Evolutionary conservation across 1,140 invertebrate species (phyloP).

Genomic region (Meloidogyne chitwoodi): DNA sequence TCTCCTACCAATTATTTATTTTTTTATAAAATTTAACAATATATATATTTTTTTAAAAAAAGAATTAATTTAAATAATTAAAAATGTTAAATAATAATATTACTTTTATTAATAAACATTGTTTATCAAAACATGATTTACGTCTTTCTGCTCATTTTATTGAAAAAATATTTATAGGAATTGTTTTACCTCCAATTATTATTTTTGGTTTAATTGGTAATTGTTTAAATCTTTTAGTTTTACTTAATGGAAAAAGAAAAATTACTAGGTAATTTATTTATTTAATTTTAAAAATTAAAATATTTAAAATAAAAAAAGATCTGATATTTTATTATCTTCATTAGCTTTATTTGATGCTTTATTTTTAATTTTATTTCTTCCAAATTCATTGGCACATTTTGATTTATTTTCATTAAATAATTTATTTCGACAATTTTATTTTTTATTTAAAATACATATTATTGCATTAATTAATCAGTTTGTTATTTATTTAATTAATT

Average conservation of each 20-base stretch:
- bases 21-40: neutral
- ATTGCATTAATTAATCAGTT: conserved; percentile 26
- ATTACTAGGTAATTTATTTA: neutral
- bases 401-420: conserved; percentile 20
- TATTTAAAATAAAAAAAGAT: conserved; percentile 3
- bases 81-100: neutral
- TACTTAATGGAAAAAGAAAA: neutral
- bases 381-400: conserved; percentile 33
- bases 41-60: too few relatives aligned
- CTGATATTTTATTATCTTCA: conserved; percentile 27
- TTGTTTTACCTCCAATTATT: conserved; percentile 24
- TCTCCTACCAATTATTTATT: neutral
- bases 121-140: conserved; percentile 23
- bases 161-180: conserved; percentile 30
- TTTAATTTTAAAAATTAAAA: neutral
- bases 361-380: conserved; percentile 29
- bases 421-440: conserved; percentile 26
- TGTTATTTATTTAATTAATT: neutral
- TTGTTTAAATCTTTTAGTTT: conserved; percentile 25
- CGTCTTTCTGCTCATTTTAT: conserved; percentile 17
- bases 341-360: conserved; percentile 22
- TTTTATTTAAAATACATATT: conserved; percentile 29
- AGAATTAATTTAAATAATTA: neutral
- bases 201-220: conserved; percentile 28
- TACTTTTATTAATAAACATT: neutral